Conservation (phyloP, 2,888 invertebrate genomes). For the Carabus problematicus region DNA sequence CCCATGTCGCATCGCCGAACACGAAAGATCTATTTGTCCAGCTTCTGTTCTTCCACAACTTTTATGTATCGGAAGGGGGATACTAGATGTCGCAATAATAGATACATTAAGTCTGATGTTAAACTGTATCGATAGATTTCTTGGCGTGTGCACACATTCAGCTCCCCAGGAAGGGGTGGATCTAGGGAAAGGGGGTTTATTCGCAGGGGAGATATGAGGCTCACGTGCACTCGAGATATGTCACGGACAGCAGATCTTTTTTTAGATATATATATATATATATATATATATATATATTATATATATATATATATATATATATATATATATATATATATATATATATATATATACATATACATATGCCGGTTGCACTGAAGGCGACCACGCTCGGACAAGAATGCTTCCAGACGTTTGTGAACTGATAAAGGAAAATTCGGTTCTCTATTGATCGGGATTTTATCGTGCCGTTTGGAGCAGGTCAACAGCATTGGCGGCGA, state of each 20-base stretch:
- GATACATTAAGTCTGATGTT: constrained; percentile 48
- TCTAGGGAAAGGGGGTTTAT: neutral
- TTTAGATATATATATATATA: constrained; percentile 51
- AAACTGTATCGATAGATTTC: constrained; percentile 50
- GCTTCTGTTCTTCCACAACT: no score
- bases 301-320: constrained; percentile 50
- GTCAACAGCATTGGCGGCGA: no score
- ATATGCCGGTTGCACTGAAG: constrained; percentile 35
- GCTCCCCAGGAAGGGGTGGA: neutral
- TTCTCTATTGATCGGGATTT: neutral
- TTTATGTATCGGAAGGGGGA: constrained; percentile 5
- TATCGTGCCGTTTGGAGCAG: no score
- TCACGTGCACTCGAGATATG: constrained; percentile 47
- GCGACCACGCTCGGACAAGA: constrained; percentile 3
- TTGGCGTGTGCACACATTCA: no score
- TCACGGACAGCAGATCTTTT: constrained; percentile 52
- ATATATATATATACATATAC: no score
- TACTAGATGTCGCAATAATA: constrained; percentile 44
- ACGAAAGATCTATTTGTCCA: no score
- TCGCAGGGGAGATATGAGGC: constrained; percentile 7
- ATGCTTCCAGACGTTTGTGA: constrained; percentile 6
- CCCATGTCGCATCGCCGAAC: no score
- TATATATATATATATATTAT: no score
- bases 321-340: constrained; percentile 50
- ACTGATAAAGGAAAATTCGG: constrained; percentile 8